These are phyloP conservation scores for Mycteria americana DNA, from an alignment of 2,797 vertebrate genomes.

Conservation along the genomic window DNA sequence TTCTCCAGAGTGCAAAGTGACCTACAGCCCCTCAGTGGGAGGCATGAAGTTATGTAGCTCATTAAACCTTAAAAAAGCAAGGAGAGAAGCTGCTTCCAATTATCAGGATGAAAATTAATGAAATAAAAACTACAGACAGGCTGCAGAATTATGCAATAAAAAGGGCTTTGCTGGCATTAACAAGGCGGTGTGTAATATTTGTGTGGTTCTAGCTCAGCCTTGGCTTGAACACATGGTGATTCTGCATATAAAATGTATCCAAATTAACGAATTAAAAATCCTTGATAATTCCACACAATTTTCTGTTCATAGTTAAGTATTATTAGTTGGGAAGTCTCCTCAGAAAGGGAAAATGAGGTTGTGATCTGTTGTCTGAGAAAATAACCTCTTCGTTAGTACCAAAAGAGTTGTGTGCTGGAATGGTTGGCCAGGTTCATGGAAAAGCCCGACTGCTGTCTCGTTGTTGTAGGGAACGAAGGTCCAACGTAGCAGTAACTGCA, in stretches of 20 bases:
- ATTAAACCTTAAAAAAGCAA: constrained; percentile 77
- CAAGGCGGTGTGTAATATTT: constrained; percentile 65
- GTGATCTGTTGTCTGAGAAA: constrained; percentile 41
- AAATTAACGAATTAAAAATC: constrained; percentile 68
- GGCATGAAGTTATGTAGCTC: constrained; percentile 72
- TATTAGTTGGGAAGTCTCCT: constrained; percentile 41
- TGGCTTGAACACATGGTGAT: constrained; percentile 58
- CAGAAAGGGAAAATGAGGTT: constrained; percentile 15
- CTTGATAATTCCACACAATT: constrained; percentile 58
- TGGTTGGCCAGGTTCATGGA: neutral
- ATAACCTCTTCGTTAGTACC: neutral
- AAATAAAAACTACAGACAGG: constrained; percentile 71
- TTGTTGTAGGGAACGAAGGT: neutral
- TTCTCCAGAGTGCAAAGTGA: constrained; percentile 62
- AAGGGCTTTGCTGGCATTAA: constrained; percentile 67
- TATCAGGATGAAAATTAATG: constrained; percentile 80
- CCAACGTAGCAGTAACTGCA: accelerated
- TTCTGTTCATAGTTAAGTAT: constrained; percentile 34
- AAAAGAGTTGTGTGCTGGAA: neutral
- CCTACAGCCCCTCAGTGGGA: constrained; percentile 71
- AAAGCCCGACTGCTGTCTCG: neutral
- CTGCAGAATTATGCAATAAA: constrained; percentile 72
- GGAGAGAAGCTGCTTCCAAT: constrained; percentile 78
- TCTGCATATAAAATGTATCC: constrained; percentile 64
- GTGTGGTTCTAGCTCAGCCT: constrained; percentile 61